phyloP scores from a whole-genome alignment of 2,113 vertebrate genomes.

The Eclectus roratus region DNA sequence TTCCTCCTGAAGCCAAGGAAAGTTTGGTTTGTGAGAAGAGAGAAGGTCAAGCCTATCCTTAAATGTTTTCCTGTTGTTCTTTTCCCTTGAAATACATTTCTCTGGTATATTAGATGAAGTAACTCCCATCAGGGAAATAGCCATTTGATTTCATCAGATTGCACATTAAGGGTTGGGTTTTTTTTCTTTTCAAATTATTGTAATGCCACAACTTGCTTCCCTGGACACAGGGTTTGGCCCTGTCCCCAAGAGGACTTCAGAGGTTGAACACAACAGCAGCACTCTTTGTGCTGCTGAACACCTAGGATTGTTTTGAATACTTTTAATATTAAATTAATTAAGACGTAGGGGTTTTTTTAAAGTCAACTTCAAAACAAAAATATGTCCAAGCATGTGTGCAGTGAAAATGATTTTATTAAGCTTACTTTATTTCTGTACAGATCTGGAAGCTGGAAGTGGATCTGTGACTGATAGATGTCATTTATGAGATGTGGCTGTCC shows the following conservation, averaged over 20 bases:
- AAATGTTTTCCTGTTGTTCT: not conserved
- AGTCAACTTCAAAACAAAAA: not conserved
- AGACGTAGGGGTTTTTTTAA: not conserved
- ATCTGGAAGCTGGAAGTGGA: not conserved
- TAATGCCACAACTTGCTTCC: not conserved
- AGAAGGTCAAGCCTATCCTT: constrained; percentile 13
- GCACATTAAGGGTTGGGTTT: not conserved
- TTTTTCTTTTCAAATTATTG: not conserved
- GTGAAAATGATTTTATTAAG: not conserved
- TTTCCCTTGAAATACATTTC: not conserved
- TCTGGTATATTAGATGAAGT: not conserved
- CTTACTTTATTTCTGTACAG: not conserved
- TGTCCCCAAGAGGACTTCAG: not conserved
- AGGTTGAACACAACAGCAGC: not conserved
- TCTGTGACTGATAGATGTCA: not conserved
- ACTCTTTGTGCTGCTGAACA: not conserved
- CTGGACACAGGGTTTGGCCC: not conserved
- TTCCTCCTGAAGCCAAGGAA: not conserved
- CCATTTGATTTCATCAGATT: not conserved
- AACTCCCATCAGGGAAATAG: not conserved
- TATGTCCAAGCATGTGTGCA: not conserved
- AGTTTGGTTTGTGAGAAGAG: not conserved
- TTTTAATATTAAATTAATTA: not conserved
- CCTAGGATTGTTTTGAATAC: not conserved
- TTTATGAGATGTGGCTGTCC: not conserved